A percentile compares a stretch with the other conserved stretches of the same genome.
Conservation (phyloP, 2,113 vertebrate species). For the Elaphurus davidianus region DNA sequence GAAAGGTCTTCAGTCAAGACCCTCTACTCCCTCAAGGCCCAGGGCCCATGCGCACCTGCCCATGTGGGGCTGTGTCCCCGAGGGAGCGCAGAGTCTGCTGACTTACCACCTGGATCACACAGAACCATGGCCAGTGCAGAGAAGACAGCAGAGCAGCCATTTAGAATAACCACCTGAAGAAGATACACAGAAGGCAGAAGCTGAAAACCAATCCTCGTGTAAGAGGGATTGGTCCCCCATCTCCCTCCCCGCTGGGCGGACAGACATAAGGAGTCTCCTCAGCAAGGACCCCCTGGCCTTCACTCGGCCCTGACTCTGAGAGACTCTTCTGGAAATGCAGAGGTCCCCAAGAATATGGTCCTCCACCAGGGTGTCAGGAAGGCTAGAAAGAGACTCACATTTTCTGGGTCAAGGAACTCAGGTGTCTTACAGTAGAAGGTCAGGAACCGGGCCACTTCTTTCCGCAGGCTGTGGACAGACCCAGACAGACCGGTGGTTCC, state of each 20-base stretch:
- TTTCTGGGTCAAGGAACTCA: constrained; percentile 85
- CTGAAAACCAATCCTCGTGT: background rate
- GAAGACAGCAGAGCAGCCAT: constrained; percentile 90
- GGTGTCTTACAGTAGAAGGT: constrained; percentile 88
- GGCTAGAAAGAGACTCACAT: constrained; percentile 82
- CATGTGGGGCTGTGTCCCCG: accelerated
- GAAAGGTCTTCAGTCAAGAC: background rate
- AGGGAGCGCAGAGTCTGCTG: background rate
- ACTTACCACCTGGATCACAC: constrained; percentile 92
- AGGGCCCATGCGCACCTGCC: background rate
- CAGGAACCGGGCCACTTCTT: constrained; percentile 91
- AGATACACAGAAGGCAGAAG: no score
- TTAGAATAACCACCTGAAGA: constrained; percentile 91
- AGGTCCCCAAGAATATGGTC: background rate
- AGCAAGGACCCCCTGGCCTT: background rate
- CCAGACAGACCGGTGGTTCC: background rate
- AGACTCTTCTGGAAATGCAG: background rate
- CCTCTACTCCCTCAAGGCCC: background rate
- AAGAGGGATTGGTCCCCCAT: accelerated
- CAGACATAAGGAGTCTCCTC: background rate
- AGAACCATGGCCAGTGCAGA: constrained; percentile 89
- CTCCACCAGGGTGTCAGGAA: background rate
- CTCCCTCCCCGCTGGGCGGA: background rate
- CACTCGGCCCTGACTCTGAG: background rate
- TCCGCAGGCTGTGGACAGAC: constrained; percentile 84